Evolutionary conservation across 2,113 vertebrate genomes (phyloP).

Genomic region (Poeciliopsis turrubarensis): DNA sequence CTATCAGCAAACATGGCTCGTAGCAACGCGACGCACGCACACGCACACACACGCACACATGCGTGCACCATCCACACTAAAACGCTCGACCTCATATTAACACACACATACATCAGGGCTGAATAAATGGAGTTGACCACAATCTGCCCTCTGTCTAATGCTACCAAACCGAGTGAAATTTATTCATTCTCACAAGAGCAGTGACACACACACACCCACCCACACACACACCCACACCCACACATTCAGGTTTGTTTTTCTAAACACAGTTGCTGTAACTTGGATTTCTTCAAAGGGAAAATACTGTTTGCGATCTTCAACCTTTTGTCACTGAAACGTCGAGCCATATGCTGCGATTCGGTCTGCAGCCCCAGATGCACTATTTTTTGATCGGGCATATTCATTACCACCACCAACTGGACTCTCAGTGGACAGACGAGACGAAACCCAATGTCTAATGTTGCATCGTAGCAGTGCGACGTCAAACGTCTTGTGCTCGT

Average conservation of each 20-base stretch:
- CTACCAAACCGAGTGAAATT: conserved; percentile 60
- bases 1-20: conserved; percentile 51
- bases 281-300: neutral
- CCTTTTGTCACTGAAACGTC: neutral
- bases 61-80: conserved; percentile 4
- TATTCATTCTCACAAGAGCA: conserved; percentile 39
- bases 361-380: too few species aligned
- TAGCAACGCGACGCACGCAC: conserved; percentile 18
- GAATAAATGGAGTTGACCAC: conserved; percentile 76
- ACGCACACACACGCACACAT: conserved; percentile 11
- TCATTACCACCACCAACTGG: too few species aligned
- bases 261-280: neutral
- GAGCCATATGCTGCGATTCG: neutral
- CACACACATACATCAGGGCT: conserved; percentile 20
- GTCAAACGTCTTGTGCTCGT: too few species aligned
- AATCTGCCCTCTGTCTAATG: conserved; percentile 64
- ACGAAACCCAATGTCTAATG: too few species aligned
- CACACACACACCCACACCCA: conserved; percentile 21
- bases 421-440: too few species aligned
- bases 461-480: too few species aligned
- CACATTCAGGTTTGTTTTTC: neutral
- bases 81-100: conserved; percentile 7
- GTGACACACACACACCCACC: conserved; percentile 12
- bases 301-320: neutral
- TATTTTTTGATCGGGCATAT: too few species aligned